phyloP scores from a whole-genome alignment of 2,888 invertebrate species.

The Bembecia ichneumoniformis region DNA sequence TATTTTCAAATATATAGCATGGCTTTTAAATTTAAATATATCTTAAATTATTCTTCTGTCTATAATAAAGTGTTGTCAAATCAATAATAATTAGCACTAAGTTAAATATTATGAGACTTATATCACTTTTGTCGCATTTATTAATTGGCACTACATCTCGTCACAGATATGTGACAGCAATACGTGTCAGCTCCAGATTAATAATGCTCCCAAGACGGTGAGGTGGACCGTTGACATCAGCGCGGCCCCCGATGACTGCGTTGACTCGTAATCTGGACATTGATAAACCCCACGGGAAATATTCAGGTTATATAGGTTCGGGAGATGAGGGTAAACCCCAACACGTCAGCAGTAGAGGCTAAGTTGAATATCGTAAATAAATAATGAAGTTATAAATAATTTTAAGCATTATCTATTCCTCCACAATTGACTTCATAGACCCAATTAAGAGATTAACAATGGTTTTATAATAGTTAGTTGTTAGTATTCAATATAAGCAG shows the following conservation, averaged over 20 bases:
- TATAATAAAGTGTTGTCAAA: too few relatives aligned
- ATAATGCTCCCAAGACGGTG: conserved; percentile 25
- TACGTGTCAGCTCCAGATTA: conserved; percentile 48
- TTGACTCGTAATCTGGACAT: conserved; percentile 58
- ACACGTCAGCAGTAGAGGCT: conserved; percentile 10
- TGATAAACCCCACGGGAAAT: neutral
- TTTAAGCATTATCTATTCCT: too few relatives aligned
- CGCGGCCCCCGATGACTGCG: conserved; percentile 46
- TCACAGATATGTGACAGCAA: conserved; percentile 8
- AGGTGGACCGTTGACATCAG: conserved; percentile 23
- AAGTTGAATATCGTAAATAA: neutral
- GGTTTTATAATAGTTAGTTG: too few relatives aligned
- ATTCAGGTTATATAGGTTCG: neutral
- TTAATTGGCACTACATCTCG: conserved; percentile 45
- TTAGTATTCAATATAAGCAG: too few relatives aligned
- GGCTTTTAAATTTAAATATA: too few relatives aligned
- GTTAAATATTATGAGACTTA: too few relatives aligned
- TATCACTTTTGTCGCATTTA: conserved; percentile 22
- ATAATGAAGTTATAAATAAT: neutral
- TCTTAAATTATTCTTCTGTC: too few relatives aligned
- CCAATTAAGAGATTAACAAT: too few relatives aligned
- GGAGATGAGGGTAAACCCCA: neutral
- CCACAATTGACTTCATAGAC: too few relatives aligned
- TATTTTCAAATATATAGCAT: too few relatives aligned
- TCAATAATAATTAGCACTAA: too few relatives aligned